Base-by-base conservation (phyloP, 2,113 vertebrate genomes). In the Prolemur simus region DNA sequence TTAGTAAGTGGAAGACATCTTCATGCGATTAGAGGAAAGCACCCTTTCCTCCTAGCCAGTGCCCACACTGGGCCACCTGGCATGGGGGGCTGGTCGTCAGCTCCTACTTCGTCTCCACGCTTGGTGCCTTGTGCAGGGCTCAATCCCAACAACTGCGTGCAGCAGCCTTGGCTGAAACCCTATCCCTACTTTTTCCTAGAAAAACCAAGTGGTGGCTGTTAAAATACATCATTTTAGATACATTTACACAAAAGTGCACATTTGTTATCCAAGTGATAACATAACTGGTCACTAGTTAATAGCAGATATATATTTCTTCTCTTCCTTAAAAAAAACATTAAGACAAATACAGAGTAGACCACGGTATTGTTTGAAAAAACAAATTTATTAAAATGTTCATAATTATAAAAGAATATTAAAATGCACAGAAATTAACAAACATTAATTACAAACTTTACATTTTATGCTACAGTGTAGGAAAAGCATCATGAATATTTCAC, bases 331-430 rank as follows among this genome's bases (percentile, higher is more conserved):
- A 87, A 49, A 52, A 17, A 52, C 6, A 66, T 47, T 15, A 87
- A 42, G 58, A 89, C 25, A 69, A 63, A 92, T 54, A 89, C n/a
- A 96, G 81, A 58, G 23, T 11, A 93, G 93, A 68, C 12, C 81
- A 90, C 29, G 60, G 71, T 45, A 94, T 39, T 95, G 91, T 97
- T 93, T 90, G 71, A 84, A 96, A 98, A 98, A 98, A 98, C 95
- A 96, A 58, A 98, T 89, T 98, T 99, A 98, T 98, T 98, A 98
- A 97, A 97, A 97, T 98, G 92, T 83, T 95, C 97, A 98, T 97
- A 98, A 98, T 98, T 98, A 99, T 64, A 98, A 98, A 98, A 97
- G 97, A 96, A 94, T 93, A 97, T 90, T 60, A 98, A 97, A 97
- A 95, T 92, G 96, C 96, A 98, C 91, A 97, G 97, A 97, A 98